Percentiles rank a stretch among this genome's conserved stretches.
Evolutionary conservation across 2,888 invertebrate species (phyloP).

Genomic region (Trichacis sp.): DNA sequence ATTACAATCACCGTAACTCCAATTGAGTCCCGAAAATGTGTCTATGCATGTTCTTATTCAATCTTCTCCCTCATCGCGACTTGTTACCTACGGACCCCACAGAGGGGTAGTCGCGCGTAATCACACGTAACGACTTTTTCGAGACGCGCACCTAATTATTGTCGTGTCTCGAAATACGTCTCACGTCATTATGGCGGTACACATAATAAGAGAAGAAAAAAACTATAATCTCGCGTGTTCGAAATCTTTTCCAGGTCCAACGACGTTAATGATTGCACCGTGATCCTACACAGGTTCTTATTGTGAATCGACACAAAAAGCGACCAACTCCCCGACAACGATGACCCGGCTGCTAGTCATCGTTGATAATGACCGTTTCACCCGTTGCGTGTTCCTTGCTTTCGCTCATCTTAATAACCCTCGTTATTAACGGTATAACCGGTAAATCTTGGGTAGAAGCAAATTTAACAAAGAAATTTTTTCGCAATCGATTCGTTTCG

Average conservation of each 20-base stretch:
- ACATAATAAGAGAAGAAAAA: conserved; percentile 2
- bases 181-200: neutral
- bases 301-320: conserved; percentile 46
- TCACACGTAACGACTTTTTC: neutral
- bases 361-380: conserved; percentile 59
- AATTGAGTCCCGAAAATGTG: too few species aligned
- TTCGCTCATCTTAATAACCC: conserved; percentile 52
- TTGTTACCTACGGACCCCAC: conserved; percentile 5
- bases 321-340: conserved; percentile 53
- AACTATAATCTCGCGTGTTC: conserved; percentile 38
- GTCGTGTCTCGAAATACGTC: neutral
- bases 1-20: too few species aligned
- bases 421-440: conserved; percentile 51
- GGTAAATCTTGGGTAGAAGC: conserved; percentile 19
- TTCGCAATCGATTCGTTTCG: conserved; percentile 31
- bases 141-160: neutral
- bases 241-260: conserved; percentile 22
- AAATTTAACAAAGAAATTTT: conserved; percentile 32
- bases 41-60: too few species aligned
- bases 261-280: conserved; percentile 54
- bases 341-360: conserved; percentile 61
- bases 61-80: neutral
- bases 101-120: conserved; percentile 18
- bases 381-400: conserved; percentile 43
- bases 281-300: conserved; percentile 49